Evolutionary conservation across 2,113 vertebrate species (phyloP), one percentile per base, ranked within the genome.

Genomic region (Euleptes europaea): DNA sequence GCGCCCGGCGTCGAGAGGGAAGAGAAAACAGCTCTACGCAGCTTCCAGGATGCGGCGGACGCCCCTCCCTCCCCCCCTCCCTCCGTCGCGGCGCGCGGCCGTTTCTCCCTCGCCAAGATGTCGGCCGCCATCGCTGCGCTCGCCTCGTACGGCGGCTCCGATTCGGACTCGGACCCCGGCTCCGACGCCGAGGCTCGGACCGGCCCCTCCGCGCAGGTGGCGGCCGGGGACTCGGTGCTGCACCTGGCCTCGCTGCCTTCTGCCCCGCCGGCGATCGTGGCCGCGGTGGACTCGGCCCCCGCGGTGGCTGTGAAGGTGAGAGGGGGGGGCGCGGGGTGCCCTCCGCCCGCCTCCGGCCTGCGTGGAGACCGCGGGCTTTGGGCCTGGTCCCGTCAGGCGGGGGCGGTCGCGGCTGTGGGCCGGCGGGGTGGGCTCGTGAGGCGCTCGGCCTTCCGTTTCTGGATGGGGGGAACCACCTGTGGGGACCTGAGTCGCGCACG

Each of bases 251-350:
- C 96, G 8, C 84, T 96, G 26, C 83, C 90, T 69, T 86, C 94
- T 1, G 89, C 70, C 9, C 88, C 85, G 0, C 90, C 90, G 3
- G 89, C 95, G 63, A 90, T 96, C 38, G 76, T 97, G 71, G 76
- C 84, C 2, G 31, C 90, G 0, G 96, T 98, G 21, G 97, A 98
- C 93, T 95, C 97, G 15, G 98, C 98, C 57, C 98, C 98, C 0
- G 97, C 98, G 92, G 98, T 98, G 69, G 97, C 98, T 2, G 98
- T 99, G 76, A 99, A 99, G 98, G 98, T 99, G 95, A 94, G 94
- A 19, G 0, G 2, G 19, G 19, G 19, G 76, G 60, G 33, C 51
- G 54, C 28, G 78, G 28, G 44, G 44, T 63, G 42, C 31, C n/a
- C 70, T 74, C 28, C 51, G 72, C 28, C 9, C 54, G 57, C 71